Evolutionary conservation across 2,797 vertebrate species (phyloP), one percentile per base, ranked within the genome.

Genomic region (Alouatta caraya): DNA sequence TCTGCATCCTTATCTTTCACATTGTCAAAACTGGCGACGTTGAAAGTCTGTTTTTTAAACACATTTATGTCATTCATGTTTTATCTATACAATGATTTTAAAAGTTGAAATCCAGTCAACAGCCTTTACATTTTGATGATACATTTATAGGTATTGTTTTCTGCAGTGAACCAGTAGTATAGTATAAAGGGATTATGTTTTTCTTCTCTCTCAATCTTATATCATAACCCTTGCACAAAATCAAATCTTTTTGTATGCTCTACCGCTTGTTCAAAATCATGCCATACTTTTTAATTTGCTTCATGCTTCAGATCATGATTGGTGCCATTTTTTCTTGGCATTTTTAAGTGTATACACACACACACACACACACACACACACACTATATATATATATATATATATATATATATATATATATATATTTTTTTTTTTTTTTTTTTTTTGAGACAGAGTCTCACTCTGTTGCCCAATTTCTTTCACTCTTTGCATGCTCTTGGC

Each of bases 101-200:
- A 88, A 75, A 42, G 55, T 42, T 85, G 73, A 91, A 91, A 85
- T 80, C 83, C 57, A 44, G 37, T 88, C 87, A 88, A 81, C 59
- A 78, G 87, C 14, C 67, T 96, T 82, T 48, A 37, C 33, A 26
- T 72, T 79, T 81, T 76, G 14, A 44, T 55, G 22, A n/a, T 28
- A 55, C 52, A 55, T 55, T 55, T 55, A n/a, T 50, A 26, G 72
- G 44, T 73, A 44, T 59, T 67, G 39, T 75, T 73, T 70, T 57
- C 90, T 13, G 44, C 14, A 39, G 21, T 33, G 86, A 87, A 21
- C 50, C 24, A 33, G 76, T 21, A 15, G 28, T 33, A 39, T 0
- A 12, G 24, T 39, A 19, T 0, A 50, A 70, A 79, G 30, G 33
- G 42, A 22, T 39, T 15, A 42, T 6, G 7, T 28, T 37, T 55